Conservation (phyloP, 2,888 invertebrate genomes). For the Anthophora plumipes region DNA sequence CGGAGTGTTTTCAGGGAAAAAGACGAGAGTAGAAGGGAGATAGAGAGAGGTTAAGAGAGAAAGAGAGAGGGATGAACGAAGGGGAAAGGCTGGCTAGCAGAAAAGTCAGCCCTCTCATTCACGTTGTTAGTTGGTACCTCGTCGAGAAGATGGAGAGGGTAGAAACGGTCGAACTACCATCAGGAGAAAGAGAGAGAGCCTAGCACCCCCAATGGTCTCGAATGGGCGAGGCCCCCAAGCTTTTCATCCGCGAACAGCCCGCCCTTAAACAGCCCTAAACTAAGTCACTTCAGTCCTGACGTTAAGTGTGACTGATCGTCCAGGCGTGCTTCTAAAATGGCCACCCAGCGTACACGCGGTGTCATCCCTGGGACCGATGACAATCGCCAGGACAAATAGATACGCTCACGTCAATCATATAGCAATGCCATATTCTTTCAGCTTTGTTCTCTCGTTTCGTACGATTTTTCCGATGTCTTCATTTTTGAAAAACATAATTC, state of each 20-base stretch:
- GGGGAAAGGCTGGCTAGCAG: slow-evolving; percentile 29
- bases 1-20: slow-evolving; percentile 37
- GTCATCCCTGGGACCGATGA: slow-evolving; percentile 37
- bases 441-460: not conserved
- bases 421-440: not conserved
- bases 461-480: no score
- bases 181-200: slow-evolving; percentile 59
- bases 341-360: slow-evolving; percentile 62
- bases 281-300: slow-evolving; percentile 80
- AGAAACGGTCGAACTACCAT: slow-evolving; percentile 47
- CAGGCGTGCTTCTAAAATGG: slow-evolving; percentile 75
- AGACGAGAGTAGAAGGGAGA: not conserved
- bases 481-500: no score
- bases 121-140: slow-evolving; percentile 64
- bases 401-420: not conserved
- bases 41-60: not conserved
- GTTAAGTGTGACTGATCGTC: slow-evolving; percentile 82
- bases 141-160: slow-evolving; percentile 54
- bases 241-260: slow-evolving; percentile 74
- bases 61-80: slow-evolving; percentile 15
- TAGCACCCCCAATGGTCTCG: slow-evolving; percentile 61
- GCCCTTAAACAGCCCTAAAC: slow-evolving; percentile 81
- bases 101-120: slow-evolving; percentile 64
- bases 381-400: slow-evolving; percentile 23
- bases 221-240: slow-evolving; percentile 70